Conservation (phyloP, 2,888 invertebrate species). For the Cotesia congregata region DNA sequence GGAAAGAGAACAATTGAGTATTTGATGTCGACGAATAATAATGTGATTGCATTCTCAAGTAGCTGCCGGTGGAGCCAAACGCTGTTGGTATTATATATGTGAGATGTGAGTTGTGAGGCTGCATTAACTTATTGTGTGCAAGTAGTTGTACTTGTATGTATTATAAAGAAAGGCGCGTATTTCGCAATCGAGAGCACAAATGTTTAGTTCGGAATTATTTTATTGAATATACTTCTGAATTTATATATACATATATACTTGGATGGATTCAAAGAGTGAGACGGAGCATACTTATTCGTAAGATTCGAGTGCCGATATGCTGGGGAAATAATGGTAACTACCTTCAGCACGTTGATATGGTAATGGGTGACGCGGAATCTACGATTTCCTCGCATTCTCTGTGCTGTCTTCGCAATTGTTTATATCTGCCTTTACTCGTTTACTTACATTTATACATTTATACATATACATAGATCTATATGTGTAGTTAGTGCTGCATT, state of each 20-base stretch:
- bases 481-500: slow-evolving; percentile 12
- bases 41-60: slow-evolving; percentile 15
- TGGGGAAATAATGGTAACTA: slow-evolving; percentile 51
- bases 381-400: slow-evolving; percentile 41
- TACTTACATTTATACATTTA: not conserved
- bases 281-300: slow-evolving; percentile 16
- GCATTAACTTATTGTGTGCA: not conserved
- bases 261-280: not conserved
- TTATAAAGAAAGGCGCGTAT: slow-evolving; percentile 14
- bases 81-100: not conserved
- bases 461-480: not conserved
- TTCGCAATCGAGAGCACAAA: slow-evolving; percentile 13
- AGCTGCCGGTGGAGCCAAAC: not conserved
- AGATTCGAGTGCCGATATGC: slow-evolving; percentile 48
- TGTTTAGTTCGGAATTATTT: slow-evolving; percentile 5
- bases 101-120: not conserved
- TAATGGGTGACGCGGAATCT: slow-evolving; percentile 49
- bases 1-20: not conserved
- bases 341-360: slow-evolving; percentile 48
- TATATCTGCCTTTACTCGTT: slow-evolving; percentile 7
- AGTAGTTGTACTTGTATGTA: not conserved
- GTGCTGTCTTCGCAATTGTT: slow-evolving; percentile 33
- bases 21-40: slow-evolving; percentile 2
- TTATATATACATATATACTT: too few species aligned
- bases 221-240: not conserved